These are phyloP conservation scores for Alcis repandata DNA, from an alignment of 2,888 invertebrate species.

Conservation along the genomic window DNA sequence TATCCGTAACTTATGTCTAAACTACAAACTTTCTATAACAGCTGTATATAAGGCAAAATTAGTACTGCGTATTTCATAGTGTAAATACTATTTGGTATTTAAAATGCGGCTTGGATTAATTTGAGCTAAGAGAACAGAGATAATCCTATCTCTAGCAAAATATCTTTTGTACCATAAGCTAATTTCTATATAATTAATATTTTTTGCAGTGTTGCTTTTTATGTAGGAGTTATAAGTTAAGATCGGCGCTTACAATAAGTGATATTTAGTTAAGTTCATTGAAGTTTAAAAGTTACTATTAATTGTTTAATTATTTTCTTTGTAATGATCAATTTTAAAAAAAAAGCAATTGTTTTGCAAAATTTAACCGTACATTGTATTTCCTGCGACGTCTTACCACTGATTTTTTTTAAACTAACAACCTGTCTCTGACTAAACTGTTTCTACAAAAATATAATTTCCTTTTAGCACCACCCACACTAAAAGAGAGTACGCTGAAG, in stretches of 20 bases:
- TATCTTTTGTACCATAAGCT: conserved; percentile 14
- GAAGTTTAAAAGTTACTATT: too few species aligned
- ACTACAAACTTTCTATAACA: conserved; percentile 57
- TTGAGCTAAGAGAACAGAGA: conserved; percentile 35
- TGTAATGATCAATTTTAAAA: too few species aligned
- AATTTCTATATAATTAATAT: conserved; percentile 2
- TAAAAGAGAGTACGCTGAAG: conserved; percentile 90
- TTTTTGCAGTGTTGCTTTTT: conserved; percentile 4
- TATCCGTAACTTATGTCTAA: conserved; percentile 40
- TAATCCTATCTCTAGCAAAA: not conserved
- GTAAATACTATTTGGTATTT: conserved; percentile 61
- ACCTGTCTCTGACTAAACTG: not conserved
- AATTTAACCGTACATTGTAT: too few species aligned
- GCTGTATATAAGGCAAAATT: conserved; percentile 77
- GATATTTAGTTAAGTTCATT: not conserved
- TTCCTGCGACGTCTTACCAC: too few species aligned
- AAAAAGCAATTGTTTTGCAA: too few species aligned
- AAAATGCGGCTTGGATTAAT: conserved; percentile 55
- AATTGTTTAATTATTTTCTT: too few species aligned
- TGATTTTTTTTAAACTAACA: not conserved
- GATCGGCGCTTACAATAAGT: not conserved
- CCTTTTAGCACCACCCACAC: conserved; percentile 89
- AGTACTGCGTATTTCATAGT: conserved; percentile 50
- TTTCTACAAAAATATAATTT: conserved; percentile 4
- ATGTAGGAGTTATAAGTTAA: not conserved